Conservation (phyloP, 1,140 invertebrate species). For the Pomacea maculata region DNA sequence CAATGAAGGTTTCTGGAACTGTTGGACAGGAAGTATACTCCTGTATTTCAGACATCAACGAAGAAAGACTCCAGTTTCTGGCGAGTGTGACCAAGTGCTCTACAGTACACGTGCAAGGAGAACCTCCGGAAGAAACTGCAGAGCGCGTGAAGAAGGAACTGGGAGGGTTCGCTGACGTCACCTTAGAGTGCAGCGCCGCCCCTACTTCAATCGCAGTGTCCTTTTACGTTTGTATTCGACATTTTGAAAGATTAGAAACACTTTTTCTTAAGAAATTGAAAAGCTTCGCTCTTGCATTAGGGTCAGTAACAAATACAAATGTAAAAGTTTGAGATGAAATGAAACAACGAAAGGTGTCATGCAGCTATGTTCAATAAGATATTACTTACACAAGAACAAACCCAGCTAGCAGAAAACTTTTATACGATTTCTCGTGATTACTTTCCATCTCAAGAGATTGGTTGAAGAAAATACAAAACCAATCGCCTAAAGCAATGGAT, state of each 20-base stretch:
- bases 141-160: constrained; percentile 72
- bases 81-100: constrained; percentile 82
- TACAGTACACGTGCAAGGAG: constrained; percentile 66
- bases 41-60: background rate
- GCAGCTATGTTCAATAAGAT: too few relatives aligned
- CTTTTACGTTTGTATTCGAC: constrained; percentile 72
- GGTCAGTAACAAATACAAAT: background rate
- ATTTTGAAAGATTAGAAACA: background rate
- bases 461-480: too few relatives aligned
- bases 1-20: too few relatives aligned
- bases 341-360: too few relatives aligned
- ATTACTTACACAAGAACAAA: too few relatives aligned
- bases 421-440: too few relatives aligned
- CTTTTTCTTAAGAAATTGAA: too few relatives aligned
- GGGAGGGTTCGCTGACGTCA: constrained; percentile 76
- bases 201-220: constrained; percentile 78
- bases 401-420: too few relatives aligned
- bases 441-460: too few relatives aligned
- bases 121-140: constrained; percentile 71
- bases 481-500: too few relatives aligned
- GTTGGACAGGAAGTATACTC: background rate
- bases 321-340: too few relatives aligned
- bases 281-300: too few relatives aligned
- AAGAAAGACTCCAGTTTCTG: constrained; percentile 77
- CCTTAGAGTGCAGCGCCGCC: constrained; percentile 87